These are phyloP conservation scores for Alloplasta piceator DNA, from an alignment of 2,888 invertebrate species.

Conservation along the genomic window DNA sequence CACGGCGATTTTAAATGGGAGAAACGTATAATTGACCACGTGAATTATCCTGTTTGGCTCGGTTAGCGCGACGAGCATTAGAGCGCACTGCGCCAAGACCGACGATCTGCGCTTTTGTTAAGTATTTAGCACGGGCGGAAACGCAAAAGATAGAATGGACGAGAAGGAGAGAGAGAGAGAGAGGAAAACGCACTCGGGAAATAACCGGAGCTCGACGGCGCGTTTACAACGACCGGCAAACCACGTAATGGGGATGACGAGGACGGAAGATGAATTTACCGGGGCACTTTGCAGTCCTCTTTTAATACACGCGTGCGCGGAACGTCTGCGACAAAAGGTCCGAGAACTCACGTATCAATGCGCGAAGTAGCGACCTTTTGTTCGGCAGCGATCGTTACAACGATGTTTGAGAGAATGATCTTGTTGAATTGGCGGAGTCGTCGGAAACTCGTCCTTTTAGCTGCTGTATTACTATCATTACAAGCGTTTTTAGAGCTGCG, in stretches of 20 bases:
- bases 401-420: too few species aligned
- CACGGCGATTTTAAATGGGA: background rate
- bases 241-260: constrained; percentile 75
- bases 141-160: constrained; percentile 1
- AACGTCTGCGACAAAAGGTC: too few species aligned
- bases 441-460: constrained; percentile 21
- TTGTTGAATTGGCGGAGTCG: background rate
- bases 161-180: background rate
- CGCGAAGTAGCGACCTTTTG: background rate
- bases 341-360: background rate
- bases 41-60: constrained; percentile 28
- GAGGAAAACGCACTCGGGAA: background rate
- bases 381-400: too few species aligned
- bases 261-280: constrained; percentile 71
- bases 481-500: constrained; percentile 27
- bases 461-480: constrained; percentile 12
- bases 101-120: constrained; percentile 58
- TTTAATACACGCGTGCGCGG: background rate
- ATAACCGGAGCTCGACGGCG: constrained; percentile 42
- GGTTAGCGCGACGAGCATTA: constrained; percentile 20
- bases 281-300: constrained; percentile 33
- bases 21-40: background rate
- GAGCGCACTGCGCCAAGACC: background rate
- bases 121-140: constrained; percentile 68
- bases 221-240: constrained; percentile 51